phyloP scores from a whole-genome alignment of 2,888 invertebrate genomes.

The Caenorhabditis drosophilae region DNA sequence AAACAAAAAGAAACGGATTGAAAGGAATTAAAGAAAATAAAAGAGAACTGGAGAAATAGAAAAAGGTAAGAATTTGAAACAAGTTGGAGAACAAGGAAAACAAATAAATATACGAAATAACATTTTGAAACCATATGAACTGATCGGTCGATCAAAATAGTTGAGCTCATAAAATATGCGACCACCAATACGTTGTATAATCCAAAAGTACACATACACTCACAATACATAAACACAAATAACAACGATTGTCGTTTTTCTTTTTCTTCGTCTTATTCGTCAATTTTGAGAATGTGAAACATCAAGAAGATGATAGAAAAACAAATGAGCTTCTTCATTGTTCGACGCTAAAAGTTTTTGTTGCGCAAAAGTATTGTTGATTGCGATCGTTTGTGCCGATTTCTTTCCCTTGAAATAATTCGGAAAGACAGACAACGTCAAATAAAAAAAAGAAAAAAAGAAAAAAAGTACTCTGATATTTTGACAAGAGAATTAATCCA shows the following conservation, averaged over 20 bases:
- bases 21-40: too few species aligned
- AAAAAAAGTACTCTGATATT: background rate
- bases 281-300: too few species aligned
- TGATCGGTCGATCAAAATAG: conserved; percentile 1
- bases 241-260: background rate
- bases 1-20: background rate
- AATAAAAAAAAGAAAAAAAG: background rate
- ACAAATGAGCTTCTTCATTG: background rate
- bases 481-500: too few species aligned
- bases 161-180: background rate
- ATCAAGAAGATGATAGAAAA: conserved; percentile 3
- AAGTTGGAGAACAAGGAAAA: too few species aligned
- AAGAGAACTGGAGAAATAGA: too few species aligned
- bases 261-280: background rate
- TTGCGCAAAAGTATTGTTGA: too few species aligned
- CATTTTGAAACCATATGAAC: too few species aligned
- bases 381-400: background rate
- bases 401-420: background rate
- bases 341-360: too few species aligned
- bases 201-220: conserved; percentile 25
- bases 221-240: background rate
- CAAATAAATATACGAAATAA: too few species aligned
- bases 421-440: background rate
- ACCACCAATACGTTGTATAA: conserved; percentile 8
- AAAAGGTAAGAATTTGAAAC: too few species aligned